Percentiles rank a stretch among this genome's conserved stretches.
Conservation (phyloP, 2,888 invertebrate genomes). For the Cremastinae sp. region DNA sequence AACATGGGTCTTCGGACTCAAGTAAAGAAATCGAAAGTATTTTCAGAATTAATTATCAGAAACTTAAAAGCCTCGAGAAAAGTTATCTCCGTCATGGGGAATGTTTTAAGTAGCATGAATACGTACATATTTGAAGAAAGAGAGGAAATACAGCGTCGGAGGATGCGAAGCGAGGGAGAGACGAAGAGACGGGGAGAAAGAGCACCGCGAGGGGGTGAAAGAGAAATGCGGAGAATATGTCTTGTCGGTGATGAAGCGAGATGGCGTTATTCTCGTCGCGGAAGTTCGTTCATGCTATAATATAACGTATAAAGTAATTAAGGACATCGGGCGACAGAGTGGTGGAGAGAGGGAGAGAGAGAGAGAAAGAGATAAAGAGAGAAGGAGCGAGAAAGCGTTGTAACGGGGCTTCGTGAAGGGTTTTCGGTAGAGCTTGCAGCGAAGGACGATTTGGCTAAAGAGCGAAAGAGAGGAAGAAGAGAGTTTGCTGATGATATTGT, state of each 20-base stretch:
- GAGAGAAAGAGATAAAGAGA: not conserved
- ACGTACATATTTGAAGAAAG: not conserved
- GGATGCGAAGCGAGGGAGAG: not conserved
- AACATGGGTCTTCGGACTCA: too few relatives aligned
- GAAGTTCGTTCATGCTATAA: constrained; percentile 77
- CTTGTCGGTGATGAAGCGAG: constrained; percentile 67
- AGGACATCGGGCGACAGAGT: constrained; percentile 79
- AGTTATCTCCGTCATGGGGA: constrained; percentile 19
- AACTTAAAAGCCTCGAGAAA: not conserved
- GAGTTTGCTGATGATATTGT: constrained; percentile 53
- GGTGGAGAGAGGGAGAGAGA: constrained; percentile 42
- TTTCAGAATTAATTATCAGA: too few relatives aligned
- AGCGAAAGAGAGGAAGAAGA: constrained; percentile 31
- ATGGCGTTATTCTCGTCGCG: constrained; percentile 66
- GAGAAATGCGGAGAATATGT: constrained; percentile 35
- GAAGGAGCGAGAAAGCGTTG: constrained; percentile 21
- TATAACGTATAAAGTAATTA: constrained; percentile 80
- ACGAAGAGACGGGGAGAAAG: too few relatives aligned
- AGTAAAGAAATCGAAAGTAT: too few relatives aligned
- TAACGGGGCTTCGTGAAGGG: constrained; percentile 54
- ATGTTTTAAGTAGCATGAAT: constrained; percentile 17
- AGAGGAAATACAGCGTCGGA: constrained; percentile 1
- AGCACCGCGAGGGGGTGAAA: constrained; percentile 22
- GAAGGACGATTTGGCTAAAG: constrained; percentile 41
- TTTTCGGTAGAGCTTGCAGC: constrained; percentile 40